Evolutionary conservation across 2,888 invertebrate species (phyloP).

Genomic region (Kryphioiulus occultus): DNA sequence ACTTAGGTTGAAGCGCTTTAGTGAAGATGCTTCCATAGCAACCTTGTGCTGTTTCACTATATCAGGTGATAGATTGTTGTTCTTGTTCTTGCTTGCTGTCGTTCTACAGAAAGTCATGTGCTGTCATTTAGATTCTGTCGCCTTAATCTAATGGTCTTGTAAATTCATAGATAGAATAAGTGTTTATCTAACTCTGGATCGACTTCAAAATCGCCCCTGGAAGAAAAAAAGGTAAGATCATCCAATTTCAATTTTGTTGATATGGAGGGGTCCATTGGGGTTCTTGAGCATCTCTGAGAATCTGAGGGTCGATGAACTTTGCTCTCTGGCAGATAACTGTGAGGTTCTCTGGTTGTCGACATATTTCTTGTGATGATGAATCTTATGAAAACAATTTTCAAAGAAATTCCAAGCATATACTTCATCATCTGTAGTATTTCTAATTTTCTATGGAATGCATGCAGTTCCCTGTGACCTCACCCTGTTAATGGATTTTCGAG

Average conservation of each 20-base stretch:
- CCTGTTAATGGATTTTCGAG: too few relatives aligned
- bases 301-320: constrained; percentile 9
- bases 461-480: too few relatives aligned
- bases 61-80: neutral
- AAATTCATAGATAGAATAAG: neutral
- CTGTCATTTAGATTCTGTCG: neutral
- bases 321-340: too few relatives aligned
- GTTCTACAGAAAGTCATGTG: neutral
- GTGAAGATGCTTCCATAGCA: neutral
- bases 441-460: too few relatives aligned
- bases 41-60: neutral
- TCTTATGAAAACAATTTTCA: neutral
- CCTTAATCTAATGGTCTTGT: neutral
- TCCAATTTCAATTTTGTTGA: neutral
- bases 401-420: too few relatives aligned
- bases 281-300: neutral
- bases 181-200: neutral
- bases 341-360: too few relatives aligned
- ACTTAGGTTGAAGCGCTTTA: neutral
- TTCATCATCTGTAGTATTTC: too few relatives aligned
- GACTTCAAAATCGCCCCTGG: neutral
- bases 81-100: neutral
- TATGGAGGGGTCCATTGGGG: neutral
- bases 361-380: neutral
- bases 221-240: neutral